A percentile compares a stretch with the other conserved stretches of the same genome.
phyloP scores from a whole-genome alignment of 2,797 vertebrate genomes.

The Mus minutoides region DNA sequence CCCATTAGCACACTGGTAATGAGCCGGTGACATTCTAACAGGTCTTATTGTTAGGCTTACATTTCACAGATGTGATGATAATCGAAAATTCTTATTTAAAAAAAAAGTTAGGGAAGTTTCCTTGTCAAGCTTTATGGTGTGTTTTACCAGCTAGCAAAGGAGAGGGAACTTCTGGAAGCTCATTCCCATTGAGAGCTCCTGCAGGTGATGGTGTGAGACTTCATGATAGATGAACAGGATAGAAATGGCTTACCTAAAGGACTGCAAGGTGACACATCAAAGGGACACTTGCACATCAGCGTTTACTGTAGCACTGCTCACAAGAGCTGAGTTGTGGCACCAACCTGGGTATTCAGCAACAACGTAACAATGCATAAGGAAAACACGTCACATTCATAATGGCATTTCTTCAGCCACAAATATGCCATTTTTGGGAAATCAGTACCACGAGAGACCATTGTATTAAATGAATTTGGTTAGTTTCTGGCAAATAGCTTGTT shows the following conservation, averaged over 20 bases:
- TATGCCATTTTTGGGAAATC: neutral
- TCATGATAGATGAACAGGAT: neutral
- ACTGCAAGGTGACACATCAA: neutral
- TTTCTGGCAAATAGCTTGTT: neutral
- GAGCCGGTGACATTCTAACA: conserved; percentile 66
- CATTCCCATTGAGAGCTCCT: neutral
- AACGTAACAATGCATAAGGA: too few relatives aligned
- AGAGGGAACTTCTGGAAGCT: conserved; percentile 8
- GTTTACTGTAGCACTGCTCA: neutral
- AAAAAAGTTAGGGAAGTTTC: conserved; percentile 13
- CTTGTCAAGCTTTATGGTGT: neutral
- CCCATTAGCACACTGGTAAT: conserved; percentile 84
- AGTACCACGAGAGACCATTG: neutral
- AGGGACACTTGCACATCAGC: neutral
- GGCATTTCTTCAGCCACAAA: neutral
- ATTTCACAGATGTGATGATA: conserved; percentile 54
- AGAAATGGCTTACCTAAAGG: neutral
- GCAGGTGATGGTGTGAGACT: neutral
- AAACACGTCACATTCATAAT: neutral
- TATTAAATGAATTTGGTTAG: neutral
- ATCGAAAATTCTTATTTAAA: conserved; percentile 20
- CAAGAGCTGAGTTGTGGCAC: neutral
- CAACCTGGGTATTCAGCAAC: neutral
- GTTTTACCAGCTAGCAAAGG: neutral
- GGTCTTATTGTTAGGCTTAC: conserved; percentile 6